phyloP scores from a whole-genome alignment of 2,113 vertebrate genomes.

The Lonchura striata region DNA sequence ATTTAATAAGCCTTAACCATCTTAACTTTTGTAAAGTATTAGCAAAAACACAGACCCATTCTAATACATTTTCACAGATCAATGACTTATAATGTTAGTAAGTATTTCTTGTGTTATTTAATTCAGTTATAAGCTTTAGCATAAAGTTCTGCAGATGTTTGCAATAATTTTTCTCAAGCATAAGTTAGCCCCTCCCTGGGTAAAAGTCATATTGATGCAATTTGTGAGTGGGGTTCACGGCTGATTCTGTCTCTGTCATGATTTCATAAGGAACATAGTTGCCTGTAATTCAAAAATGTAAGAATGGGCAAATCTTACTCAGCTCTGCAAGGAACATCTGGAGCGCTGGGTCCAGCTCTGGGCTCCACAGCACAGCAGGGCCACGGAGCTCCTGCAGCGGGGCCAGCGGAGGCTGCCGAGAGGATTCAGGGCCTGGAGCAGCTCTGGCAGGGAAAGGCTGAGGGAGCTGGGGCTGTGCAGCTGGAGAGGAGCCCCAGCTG shows the following conservation, averaged over 20 bases:
- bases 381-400: rapidly evolving
- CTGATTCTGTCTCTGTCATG: background rate
- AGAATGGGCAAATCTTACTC: background rate
- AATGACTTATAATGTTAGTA: background rate
- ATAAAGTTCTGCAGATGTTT: background rate
- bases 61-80: background rate
- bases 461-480: background rate
- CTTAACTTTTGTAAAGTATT: background rate
- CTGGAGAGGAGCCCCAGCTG: background rate
- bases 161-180: background rate
- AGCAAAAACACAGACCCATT: background rate
- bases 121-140: background rate
- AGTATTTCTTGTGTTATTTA: background rate
- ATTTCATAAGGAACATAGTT: slow-evolving; percentile 46
- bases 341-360: rapidly evolving
- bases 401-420: rapidly evolving
- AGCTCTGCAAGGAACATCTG: background rate
- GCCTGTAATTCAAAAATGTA: slow-evolving; percentile 10
- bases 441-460: background rate
- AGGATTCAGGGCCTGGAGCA: background rate
- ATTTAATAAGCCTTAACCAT: background rate
- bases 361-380: background rate
- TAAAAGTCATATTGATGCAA: background rate
- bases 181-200: background rate
- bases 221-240: background rate